A percentile compares a stretch with the other conserved stretches of the same genome.
Evolutionary conservation across 1,140 invertebrate genomes (phyloP).

Genomic region (Drosophila leontia): DNA sequence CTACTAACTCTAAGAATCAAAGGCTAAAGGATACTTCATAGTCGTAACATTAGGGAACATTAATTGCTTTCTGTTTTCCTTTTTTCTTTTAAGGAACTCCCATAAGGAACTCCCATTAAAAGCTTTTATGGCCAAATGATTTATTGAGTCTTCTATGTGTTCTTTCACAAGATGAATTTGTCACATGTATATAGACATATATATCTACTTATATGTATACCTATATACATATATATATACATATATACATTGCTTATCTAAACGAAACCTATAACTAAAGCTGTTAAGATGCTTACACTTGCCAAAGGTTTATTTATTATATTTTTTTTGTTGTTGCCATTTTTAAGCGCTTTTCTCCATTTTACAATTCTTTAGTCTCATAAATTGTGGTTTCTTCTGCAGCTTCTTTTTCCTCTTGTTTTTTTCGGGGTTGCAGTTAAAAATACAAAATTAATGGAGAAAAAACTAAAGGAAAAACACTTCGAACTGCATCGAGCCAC

Average conservation of each 20-base stretch:
- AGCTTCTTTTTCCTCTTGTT: neutral
- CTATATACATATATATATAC: neutral
- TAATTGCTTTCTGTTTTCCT: neutral
- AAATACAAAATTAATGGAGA: conserved; percentile 52
- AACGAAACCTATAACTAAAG: conserved; percentile 7
- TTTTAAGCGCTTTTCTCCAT: neutral
- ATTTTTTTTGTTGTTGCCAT: neutral
- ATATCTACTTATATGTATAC: neutral
- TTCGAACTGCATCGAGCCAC: conserved; percentile 46
- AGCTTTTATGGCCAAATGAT: conserved; percentile 19
- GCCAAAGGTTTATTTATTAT: neutral
- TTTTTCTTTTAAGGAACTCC: neutral
- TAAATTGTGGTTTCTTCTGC: conserved; percentile 1
- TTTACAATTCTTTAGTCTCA: conserved; percentile 14
- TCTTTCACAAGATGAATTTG: neutral
- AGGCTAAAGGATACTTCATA: neutral
- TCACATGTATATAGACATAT: no score
- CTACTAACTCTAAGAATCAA: neutral
- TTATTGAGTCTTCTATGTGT: conserved; percentile 9
- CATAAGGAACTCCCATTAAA: conserved; percentile 4
- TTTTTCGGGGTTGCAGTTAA: conserved; percentile 29
- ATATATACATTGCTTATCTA: neutral
- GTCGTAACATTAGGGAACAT: neutral
- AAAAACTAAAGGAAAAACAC: conserved; percentile 20
- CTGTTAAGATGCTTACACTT: conserved; percentile 20